Percentiles rank a stretch among this genome's conserved stretches.
Conservation (phyloP, 2,888 invertebrate species). For the Ectemnius lituratus region DNA sequence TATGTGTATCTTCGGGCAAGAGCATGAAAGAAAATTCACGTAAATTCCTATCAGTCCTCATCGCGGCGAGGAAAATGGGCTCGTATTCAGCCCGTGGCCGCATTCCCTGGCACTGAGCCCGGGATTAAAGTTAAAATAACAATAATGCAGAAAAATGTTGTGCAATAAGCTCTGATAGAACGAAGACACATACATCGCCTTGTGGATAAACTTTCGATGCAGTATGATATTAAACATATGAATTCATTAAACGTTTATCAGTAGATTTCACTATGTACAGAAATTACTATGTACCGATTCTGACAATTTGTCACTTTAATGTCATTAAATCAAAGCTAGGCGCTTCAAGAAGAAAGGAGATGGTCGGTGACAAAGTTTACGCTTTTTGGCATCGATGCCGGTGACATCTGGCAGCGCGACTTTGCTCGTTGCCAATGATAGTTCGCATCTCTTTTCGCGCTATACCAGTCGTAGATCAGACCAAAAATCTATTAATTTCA, state of each 20-base stretch:
- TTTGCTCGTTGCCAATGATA: constrained; percentile 35
- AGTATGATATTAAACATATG: too few species aligned
- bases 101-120: neutral
- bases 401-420: constrained; percentile 48
- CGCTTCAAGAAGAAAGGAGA: neutral
- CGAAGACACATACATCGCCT: neutral
- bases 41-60: too few species aligned
- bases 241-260: too few species aligned
- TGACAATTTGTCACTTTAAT: constrained; percentile 29
- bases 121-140: constrained; percentile 4
- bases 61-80: too few species aligned
- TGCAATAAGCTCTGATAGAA: neutral
- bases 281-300: constrained; percentile 1
- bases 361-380: constrained; percentile 45
- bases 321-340: constrained; percentile 36
- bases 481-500: neutral
- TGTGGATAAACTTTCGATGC: neutral
- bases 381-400: constrained; percentile 28
- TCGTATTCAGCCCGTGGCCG: too few species aligned
- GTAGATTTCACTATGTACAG: too few species aligned
- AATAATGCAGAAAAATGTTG: constrained; percentile 4
- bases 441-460: constrained; percentile 21
- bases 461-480: neutral
- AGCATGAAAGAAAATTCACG: too few species aligned
- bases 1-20: too few species aligned